Percentiles rank a stretch among this genome's conserved stretches.
Conservation (phyloP, 2,113 vertebrate genomes). For the Tachycineta bicolor region DNA sequence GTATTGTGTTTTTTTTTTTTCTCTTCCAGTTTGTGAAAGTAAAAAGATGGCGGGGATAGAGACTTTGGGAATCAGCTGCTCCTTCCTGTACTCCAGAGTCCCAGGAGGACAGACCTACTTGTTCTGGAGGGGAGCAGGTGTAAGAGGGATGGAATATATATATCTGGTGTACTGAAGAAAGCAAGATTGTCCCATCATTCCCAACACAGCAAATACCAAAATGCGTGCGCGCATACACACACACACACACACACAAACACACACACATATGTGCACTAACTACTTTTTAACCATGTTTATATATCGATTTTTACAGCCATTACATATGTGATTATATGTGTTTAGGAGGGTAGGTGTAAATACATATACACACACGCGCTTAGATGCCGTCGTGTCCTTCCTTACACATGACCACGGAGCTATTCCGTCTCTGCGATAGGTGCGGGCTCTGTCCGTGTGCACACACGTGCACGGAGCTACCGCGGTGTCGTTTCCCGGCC, state of each 20-base stretch:
- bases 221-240: fast-evolving
- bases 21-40: not conserved
- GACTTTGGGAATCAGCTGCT: not conserved
- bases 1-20: too few relatives aligned
- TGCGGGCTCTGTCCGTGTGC: fast-evolving
- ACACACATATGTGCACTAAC: not conserved
- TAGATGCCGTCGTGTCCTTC: not conserved
- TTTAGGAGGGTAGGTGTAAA: not conserved
- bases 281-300: not conserved
- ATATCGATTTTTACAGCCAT: not conserved
- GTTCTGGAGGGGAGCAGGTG: fast-evolving
- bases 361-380: fast-evolving
- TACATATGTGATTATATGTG: fast-evolving
- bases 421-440: fast-evolving
- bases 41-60: not conserved
- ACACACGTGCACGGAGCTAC: not conserved
- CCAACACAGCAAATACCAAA: not conserved
- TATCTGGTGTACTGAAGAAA: not conserved
- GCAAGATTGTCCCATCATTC: not conserved
- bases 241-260: not conserved
- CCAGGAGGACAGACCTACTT: not conserved
- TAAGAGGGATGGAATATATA: fast-evolving
- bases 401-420: fast-evolving
- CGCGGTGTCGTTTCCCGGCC: fast-evolving
- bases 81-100: not conserved